Evolutionary conservation across 1,140 invertebrate species (phyloP).

Genomic region (Cataglyphis hispanica): DNA sequence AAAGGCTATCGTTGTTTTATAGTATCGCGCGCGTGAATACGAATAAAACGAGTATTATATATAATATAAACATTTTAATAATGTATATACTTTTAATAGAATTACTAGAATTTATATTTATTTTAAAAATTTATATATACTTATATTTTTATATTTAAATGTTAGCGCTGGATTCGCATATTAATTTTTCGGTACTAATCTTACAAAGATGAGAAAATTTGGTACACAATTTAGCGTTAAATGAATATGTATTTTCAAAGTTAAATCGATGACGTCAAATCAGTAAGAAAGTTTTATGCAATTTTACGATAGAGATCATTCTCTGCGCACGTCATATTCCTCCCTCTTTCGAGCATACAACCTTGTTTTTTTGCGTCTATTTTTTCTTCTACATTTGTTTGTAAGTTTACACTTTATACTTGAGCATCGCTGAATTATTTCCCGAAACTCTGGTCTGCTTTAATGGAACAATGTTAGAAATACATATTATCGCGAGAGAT

Average conservation of each 20-base stretch:
- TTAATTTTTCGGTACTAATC: too few relatives aligned
- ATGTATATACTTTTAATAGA: too few relatives aligned
- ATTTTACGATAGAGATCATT: constrained; percentile 24
- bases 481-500: constrained; percentile 31
- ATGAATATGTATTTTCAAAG: neutral
- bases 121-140: too few relatives aligned
- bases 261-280: neutral
- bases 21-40: too few relatives aligned
- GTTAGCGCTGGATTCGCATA: too few relatives aligned
- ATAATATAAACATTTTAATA: too few relatives aligned
- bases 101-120: too few relatives aligned
- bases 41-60: too few relatives aligned
- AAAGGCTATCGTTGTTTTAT: too few relatives aligned
- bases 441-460: constrained; percentile 71
- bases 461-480: constrained; percentile 54
- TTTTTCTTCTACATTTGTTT: constrained; percentile 5
- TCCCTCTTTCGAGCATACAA: constrained; percentile 21
- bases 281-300: neutral
- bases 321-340: constrained; percentile 31
- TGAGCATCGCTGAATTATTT: constrained; percentile 68
- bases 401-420: constrained; percentile 68
- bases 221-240: neutral
- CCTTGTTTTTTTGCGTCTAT: neutral
- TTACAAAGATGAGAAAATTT: too few relatives aligned
- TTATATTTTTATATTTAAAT: too few relatives aligned